Evolutionary conservation across 2,113 vertebrate species (phyloP), one percentile per base, ranked within the genome.

Genomic region (Gambusia affinis): DNA sequence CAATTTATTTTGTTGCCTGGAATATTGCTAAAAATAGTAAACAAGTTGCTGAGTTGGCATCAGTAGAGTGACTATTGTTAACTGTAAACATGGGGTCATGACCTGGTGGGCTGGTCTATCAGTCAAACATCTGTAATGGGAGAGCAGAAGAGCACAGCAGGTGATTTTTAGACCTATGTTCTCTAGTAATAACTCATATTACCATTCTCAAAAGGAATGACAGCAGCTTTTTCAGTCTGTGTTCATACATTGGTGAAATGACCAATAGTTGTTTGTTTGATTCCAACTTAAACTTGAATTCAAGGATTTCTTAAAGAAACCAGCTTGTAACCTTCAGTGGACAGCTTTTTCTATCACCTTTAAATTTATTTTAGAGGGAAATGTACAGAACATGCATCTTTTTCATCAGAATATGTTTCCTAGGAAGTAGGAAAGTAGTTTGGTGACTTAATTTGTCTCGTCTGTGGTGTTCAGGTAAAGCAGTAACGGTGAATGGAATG

Each of bases 401-500:
- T 57, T 57, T 24, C 47, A 57, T 8, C 51, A n/a, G 24, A 6
- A 47, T 6, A 19, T 19, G 17, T 47, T 47, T n/a, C 24, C 19
- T 57, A 57, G 7, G 22, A 57, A 57, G 22, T 22, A 57, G 8
- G 19, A 57, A n/a, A 1, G 51, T 22, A 63, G 15, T 14, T n/a
- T 2, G 8, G 8, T 71, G 28, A 60, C 8, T 3, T 31, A 24
- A 73, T 1, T 2, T 11, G n/a, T 54, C 8, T 78, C n/a, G 2
- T 79, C 24, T 82, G 64, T 81, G 42, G 72, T 30, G 8, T 4
- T 0, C 80, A 99, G 97, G 97, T 67, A 94, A 91, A 88, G 95
- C 95, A 0, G 95, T 98, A 82, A 97, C 88, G 0, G 96, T 98
- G 42, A 98, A 98, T 0, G 95, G 96, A 1, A 94, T 95, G 84